These are phyloP conservation scores for Recurvirostra avosetta DNA, from an alignment of 2,113 vertebrate genomes.

Conservation along the genomic window DNA sequence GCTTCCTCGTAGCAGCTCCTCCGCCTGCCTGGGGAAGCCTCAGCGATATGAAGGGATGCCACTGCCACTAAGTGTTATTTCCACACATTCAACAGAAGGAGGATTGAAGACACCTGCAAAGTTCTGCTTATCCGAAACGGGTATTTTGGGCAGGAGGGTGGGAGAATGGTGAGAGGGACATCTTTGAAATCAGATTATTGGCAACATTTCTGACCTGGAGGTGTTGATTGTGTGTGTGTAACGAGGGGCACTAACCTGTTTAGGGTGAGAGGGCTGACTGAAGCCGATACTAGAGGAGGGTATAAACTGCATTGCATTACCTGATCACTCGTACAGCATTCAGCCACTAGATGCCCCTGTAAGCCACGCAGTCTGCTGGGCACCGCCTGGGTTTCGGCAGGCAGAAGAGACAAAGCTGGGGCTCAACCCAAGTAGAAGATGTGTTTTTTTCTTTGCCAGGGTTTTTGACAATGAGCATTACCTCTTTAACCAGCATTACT, in stretches of 20 bases:
- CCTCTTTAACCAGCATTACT: neutral
- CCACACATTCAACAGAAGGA: rapidly evolving
- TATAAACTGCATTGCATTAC: rapidly evolving
- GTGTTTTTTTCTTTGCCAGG: neutral
- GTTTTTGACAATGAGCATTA: neutral
- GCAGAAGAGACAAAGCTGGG: neutral
- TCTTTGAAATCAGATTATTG: neutral
- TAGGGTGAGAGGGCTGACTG: no score
- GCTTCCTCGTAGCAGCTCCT: neutral
- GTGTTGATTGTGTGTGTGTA: rapidly evolving
- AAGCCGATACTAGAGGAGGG: neutral
- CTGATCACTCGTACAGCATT: neutral
- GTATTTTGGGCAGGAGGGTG: neutral
- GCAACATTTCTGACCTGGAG: neutral
- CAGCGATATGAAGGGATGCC: neutral
- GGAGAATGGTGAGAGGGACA: rapidly evolving
- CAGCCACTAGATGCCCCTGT: constrained; percentile 62
- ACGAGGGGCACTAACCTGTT: neutral
- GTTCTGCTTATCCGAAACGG: rapidly evolving
- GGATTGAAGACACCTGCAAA: neutral
- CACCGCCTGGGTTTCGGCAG: neutral
- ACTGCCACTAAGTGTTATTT: neutral
- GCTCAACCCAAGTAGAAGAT: neutral
- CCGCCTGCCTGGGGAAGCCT: neutral
- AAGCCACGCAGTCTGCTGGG: neutral